phyloP scores from a whole-genome alignment of 2,797 vertebrate genomes.

The Molossus alvarezi region DNA sequence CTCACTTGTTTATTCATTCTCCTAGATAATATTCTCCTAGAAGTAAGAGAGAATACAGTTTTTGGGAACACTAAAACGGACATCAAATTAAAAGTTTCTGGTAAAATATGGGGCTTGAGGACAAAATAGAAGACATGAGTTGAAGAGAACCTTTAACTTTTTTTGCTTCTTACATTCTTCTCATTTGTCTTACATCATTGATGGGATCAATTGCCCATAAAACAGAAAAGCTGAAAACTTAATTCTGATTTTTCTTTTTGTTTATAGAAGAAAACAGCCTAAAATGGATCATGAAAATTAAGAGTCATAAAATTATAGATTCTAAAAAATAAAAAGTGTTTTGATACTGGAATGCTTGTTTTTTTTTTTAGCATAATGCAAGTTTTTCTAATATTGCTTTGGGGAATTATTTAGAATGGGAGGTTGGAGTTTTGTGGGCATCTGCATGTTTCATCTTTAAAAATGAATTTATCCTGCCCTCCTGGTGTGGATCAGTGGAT shows the following conservation, averaged over 20 bases:
- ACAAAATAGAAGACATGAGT: not conserved
- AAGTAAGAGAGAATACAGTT: not conserved
- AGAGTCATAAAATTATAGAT: slow-evolving; percentile 20
- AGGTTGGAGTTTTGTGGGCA: not conserved
- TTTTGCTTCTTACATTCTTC: not conserved
- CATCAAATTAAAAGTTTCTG: not conserved
- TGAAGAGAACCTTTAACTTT: not conserved
- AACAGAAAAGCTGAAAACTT: not conserved
- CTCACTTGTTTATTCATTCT: not conserved
- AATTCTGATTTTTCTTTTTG: slow-evolving; percentile 29
- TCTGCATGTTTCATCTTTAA: not conserved
- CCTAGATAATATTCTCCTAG: not conserved
- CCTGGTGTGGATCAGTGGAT: too few relatives aligned
- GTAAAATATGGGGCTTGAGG: not conserved
- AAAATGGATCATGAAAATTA: not conserved
- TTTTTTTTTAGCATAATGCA: not conserved
- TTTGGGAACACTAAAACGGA: not conserved
- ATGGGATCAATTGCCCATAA: not conserved
- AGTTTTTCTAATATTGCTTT: not conserved
- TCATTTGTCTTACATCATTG: not conserved
- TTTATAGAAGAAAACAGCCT: not conserved
- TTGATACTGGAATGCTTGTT: not conserved
- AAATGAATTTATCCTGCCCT: not conserved
- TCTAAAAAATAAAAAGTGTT: not conserved
- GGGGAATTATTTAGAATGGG: slow-evolving; percentile 1